Evolutionary conservation across 2,888 invertebrate genomes (phyloP), one percentile per base, ranked within the genome.

Genomic region (Tachina fera): DNA sequence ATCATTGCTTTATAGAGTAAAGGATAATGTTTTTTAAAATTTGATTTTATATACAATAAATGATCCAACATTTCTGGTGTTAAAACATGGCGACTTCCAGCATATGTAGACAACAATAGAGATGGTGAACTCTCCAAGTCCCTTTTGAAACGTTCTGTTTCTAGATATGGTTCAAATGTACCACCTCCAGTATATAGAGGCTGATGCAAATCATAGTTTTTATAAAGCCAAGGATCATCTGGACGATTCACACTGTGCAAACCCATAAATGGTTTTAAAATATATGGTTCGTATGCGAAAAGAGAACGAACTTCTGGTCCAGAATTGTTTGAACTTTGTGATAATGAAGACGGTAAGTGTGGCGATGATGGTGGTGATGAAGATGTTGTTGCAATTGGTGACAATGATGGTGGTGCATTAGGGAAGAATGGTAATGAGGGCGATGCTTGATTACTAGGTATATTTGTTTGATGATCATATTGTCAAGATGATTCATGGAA

Each of bases 211-310:
- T 91, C 84, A 41, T 89, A 91, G 1, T 88, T 58, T 75, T 89
- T 90, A 56, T 84, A 81, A 47, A 87, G 87, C 92, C 92, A 92
- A 22, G 92, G 92, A 89, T 92, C 92, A 74, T 91, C 87, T 10
- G 88, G 87, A 39, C 87, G 88, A 5, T 83, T 87, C 19, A 90
- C 63, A 11, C 89, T 87, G 70, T 88, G 84, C 6, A 91, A 65
- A 8, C 92, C 92, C 92, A 92, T 91, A 74, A 90, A 92, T 3
- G 92, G 92, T 76, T 86, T 49, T 10, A 92, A 61, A 39, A 92
- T 51, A 14, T 84, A 60, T 0, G 89, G 89, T 51, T 68, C 76
- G 39, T 71, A 88, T 65, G 87, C 83, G 47, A 88, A 86, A 1
- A 87, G 5, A 11, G 90, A 87, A 56, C 90, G 88, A 60, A 56